Percentiles rank a stretch among this genome's conserved stretches.
Conservation (phyloP, 2,113 vertebrate genomes). For the Toxostoma redivivum region DNA sequence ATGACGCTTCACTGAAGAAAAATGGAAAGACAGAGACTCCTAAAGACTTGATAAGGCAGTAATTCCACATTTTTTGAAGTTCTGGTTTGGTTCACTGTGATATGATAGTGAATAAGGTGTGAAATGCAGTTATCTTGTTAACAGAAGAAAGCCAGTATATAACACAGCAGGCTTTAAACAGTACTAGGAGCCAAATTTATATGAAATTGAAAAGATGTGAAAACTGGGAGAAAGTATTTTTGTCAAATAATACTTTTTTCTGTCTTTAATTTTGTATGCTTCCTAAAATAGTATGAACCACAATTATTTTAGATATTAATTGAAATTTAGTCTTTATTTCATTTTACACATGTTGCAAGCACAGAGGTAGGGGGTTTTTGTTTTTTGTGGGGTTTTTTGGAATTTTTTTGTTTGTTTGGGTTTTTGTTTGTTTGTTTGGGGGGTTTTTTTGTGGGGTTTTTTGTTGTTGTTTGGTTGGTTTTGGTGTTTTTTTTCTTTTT, state of each 20-base stretch:
- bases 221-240: not conserved
- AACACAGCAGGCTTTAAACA: not conserved
- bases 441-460: not conserved
- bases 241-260: not conserved
- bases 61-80: not conserved
- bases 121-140: not conserved
- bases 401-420: not conserved
- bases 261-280: not conserved
- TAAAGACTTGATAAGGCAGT: not conserved
- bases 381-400: no score
- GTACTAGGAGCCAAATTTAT: not conserved
- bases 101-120: fast-evolving
- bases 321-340: not conserved
- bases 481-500: no score
- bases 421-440: not conserved
- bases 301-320: not conserved
- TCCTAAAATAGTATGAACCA: not conserved
- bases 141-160: not conserved
- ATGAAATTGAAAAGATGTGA: not conserved
- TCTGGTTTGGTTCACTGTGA: not conserved
- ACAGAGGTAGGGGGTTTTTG: not conserved
- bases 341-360: not conserved
- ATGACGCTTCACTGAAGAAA: not conserved
- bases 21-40: not conserved
- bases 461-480: no score